Conservation (phyloP, 2,113 vertebrate species). For the Podiceps cristatus region DNA sequence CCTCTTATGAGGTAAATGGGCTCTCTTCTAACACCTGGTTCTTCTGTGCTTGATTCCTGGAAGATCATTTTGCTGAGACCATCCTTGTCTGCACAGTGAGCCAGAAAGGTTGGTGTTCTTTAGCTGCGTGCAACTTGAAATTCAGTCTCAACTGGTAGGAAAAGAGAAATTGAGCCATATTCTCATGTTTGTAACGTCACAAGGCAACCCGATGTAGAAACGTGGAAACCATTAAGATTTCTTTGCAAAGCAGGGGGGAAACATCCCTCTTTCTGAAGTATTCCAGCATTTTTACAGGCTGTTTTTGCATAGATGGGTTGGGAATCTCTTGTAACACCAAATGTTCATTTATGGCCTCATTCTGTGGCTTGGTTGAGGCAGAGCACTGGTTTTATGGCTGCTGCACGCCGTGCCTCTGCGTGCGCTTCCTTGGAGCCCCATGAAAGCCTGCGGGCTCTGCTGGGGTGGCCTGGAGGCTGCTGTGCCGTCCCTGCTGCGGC, state of each 20-base stretch:
- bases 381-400: neutral
- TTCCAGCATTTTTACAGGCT: neutral
- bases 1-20: neutral
- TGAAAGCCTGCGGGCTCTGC: neutral
- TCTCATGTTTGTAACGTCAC: neutral
- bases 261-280: neutral
- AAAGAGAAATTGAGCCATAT: neutral
- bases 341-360: neutral
- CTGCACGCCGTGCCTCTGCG: accelerated
- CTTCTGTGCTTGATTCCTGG: neutral
- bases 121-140: neutral
- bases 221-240: neutral
- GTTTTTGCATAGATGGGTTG: neutral
- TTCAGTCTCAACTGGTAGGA: neutral
- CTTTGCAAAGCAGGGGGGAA: neutral
- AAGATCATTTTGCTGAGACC: neutral
- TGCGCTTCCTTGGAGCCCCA: accelerated
- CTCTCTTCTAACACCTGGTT: neutral
- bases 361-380: neutral
- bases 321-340: neutral
- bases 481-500: neutral
- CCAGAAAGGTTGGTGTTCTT: neutral
- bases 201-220: neutral
- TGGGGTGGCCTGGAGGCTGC: neutral
- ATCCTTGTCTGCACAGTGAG: neutral